These are phyloP conservation scores for Poicephalus gulielmi DNA, from an alignment of 2,113 vertebrate species.

Conservation along the genomic window DNA sequence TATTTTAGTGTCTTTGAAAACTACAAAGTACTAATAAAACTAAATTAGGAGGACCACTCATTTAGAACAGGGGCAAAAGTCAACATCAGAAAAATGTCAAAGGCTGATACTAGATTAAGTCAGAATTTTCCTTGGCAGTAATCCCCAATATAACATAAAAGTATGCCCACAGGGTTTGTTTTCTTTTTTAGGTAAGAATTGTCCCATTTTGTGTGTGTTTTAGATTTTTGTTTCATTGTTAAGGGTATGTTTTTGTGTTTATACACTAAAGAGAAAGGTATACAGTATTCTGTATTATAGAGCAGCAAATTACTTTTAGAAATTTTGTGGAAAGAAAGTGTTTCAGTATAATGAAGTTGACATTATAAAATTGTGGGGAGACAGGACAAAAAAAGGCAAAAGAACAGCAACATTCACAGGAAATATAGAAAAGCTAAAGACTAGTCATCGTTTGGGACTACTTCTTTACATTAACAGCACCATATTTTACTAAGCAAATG, in stretches of 20 bases:
- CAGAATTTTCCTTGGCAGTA: background rate
- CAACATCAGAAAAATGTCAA: background rate
- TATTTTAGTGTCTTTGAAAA: background rate
- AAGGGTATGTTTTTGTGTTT: background rate
- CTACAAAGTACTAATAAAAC: background rate
- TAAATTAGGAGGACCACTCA: background rate
- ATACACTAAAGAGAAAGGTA: background rate
- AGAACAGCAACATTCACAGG: accelerated
- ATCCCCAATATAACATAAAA: background rate
- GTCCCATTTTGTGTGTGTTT: background rate
- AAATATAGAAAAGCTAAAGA: background rate
- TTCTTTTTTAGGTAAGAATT: background rate
- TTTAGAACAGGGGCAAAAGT: background rate
- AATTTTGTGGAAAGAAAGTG: background rate
- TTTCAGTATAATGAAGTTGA: background rate
- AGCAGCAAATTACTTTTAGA: background rate
- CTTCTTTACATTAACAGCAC: background rate
- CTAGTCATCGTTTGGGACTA: background rate
- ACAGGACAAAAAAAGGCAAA: background rate
- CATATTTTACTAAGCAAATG: background rate
- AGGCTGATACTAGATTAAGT: background rate
- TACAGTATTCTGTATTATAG: background rate
- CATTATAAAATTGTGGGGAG: background rate
- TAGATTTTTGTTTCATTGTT: background rate
- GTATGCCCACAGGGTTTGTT: background rate